Evolutionary conservation across 1,140 invertebrate species (phyloP).

Genomic region (honey bee (Apis mellifera)): DNA sequence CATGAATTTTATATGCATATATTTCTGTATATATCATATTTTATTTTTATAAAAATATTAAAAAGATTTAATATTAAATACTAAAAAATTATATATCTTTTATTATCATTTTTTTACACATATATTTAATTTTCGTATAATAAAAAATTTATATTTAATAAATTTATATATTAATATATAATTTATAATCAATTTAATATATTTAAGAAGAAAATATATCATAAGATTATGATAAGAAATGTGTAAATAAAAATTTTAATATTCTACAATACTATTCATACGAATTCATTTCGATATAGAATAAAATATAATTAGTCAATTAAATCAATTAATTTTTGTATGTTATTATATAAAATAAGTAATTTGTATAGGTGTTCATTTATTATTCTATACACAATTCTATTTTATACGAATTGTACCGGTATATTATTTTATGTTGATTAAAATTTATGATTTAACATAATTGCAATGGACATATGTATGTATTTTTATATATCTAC

Average conservation of each 20-base stretch:
- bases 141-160: neutral
- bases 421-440: conserved; percentile 1
- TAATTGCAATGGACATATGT: neutral
- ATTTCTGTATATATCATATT: neutral
- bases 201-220: no score
- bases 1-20: neutral
- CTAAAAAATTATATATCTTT: neutral
- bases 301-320: neutral
- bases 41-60: neutral
- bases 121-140: neutral
- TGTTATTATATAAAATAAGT: neutral
- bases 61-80: neutral
- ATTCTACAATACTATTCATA: no score
- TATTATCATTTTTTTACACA: neutral
- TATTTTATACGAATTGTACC: neutral
- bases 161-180: neutral
- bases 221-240: neutral
- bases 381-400: neutral
- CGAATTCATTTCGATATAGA: neutral
- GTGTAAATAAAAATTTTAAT: neutral
- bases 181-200: neutral
- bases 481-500: neutral
- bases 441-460: conserved; percentile 19
- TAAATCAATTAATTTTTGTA: neutral
- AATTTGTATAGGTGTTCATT: neutral